Evolutionary conservation across 1,140 invertebrate genomes (phyloP), one percentile per base, ranked within the genome.

Genomic region (Zaprionus gabonicus): DNA sequence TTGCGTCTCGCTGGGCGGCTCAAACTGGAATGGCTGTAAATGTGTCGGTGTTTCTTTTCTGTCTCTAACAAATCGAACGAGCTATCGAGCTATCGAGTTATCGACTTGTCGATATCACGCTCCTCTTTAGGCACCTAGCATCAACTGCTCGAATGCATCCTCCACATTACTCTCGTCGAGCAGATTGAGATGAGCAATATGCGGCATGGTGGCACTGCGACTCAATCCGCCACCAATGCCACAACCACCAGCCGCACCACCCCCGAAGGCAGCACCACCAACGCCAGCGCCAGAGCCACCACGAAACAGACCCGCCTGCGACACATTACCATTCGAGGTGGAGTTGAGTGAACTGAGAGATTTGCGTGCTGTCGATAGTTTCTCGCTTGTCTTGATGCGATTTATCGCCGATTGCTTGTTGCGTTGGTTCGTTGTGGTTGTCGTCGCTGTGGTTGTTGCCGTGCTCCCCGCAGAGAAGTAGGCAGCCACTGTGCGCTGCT

Each of bases 401-500:
- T 93, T 94, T 6, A 94, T 94, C 2, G 93, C 90, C 3, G 93
- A 87, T 63, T 51, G 46, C 46, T n/a, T 46, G 1, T 93, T 93
- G 20, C 82, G 66, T n/a, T 72, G 78, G 10, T 58, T 20, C 34
- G 66, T 66, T 15, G 82, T 76, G 15, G 80, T 82, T 12, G 76
- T 80, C 1, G 66, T 27, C 12, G 57, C 13, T 28, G 65, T 56
- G 27, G 79, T 78, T 34, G 67, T 78, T 17, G 78, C 82, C 2
- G 77, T 82, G 15, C 59, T 84, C 5, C 75, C 78, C 1, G 94
- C 94, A 2, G 93, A 92, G 82, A 97, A 96, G 86, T 97, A 97
- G n/a, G 96, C 96, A 66, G 96, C 96, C 46, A 98, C 95, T 4
- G 96, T 96, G 38, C 95, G 94, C 81, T 96, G 95, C 93, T 97